These are phyloP conservation scores for Leucosticte australis DNA, from an alignment of 2,113 vertebrate species.

Conservation along the genomic window DNA sequence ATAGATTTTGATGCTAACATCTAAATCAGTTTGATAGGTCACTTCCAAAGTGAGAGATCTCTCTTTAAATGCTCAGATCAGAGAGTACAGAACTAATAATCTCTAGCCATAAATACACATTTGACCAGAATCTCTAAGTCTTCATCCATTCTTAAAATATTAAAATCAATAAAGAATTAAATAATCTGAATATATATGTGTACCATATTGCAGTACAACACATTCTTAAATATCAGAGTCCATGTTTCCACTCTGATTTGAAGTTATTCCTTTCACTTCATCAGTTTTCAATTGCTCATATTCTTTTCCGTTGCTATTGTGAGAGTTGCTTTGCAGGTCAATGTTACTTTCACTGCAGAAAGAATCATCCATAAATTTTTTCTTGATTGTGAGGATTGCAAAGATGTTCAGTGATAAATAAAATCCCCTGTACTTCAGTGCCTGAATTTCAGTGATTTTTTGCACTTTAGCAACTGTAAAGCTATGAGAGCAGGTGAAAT, in stretches of 20 bases:
- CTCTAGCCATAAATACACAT: not conserved
- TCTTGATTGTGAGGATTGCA: not conserved
- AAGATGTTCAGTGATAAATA: not conserved
- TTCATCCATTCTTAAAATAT: not conserved
- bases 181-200: not conserved
- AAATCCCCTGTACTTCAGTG: not conserved
- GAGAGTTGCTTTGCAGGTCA: not conserved
- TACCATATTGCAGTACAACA: accelerated
- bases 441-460: not conserved
- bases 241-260: not conserved
- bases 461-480: not conserved
- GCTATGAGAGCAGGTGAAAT: not conserved
- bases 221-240: not conserved
- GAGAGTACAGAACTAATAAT: not conserved
- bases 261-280: not conserved
- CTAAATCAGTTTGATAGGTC: not conserved
- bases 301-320: not conserved
- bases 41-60: not conserved
- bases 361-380: not conserved
- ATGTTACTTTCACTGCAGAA: not conserved
- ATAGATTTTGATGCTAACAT: not conserved
- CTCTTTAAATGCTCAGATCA: not conserved
- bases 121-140: not conserved
- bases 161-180: not conserved
- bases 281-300: not conserved